Evolutionary conservation across 1,140 invertebrate species (phyloP).

Genomic region (Caenorhabditis inopinata): DNA sequence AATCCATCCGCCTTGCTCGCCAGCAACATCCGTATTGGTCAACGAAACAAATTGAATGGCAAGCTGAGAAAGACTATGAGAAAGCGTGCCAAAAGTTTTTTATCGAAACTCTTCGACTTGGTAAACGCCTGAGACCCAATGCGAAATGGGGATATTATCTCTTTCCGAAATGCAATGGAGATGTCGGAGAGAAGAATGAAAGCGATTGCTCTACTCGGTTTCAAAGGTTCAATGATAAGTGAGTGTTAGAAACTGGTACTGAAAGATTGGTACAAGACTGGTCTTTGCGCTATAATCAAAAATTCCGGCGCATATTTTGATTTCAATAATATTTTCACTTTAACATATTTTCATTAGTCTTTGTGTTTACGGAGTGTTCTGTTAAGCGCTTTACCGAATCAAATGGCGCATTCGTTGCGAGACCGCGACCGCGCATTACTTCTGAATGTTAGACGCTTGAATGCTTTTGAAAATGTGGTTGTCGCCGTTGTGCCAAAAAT

Average conservation of each 20-base stretch:
- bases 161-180: slow-evolving; percentile 11
- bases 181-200: neutral
- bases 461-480: no score
- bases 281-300: neutral
- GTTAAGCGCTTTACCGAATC: no score
- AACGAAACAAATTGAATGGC: neutral
- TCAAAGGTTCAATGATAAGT: slow-evolving; percentile 22
- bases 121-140: neutral
- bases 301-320: no score
- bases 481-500: no score
- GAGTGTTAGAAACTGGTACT: neutral
- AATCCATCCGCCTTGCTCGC: neutral
- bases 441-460: no score
- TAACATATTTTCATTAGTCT: no score
- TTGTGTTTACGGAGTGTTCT: no score
- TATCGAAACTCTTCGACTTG: neutral
- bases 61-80: neutral
- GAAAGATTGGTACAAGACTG: no score
- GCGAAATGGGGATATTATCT: slow-evolving; percentile 20
- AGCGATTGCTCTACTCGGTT: neutral
- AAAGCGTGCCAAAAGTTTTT: slow-evolving; percentile 6
- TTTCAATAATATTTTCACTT: no score
- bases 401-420: no score
- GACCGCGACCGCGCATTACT: no score
- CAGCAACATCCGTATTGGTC: slow-evolving; percentile 2